Base-by-base conservation (phyloP, 2,113 vertebrate genomes). In the Scophthalmus maximus region DNA sequence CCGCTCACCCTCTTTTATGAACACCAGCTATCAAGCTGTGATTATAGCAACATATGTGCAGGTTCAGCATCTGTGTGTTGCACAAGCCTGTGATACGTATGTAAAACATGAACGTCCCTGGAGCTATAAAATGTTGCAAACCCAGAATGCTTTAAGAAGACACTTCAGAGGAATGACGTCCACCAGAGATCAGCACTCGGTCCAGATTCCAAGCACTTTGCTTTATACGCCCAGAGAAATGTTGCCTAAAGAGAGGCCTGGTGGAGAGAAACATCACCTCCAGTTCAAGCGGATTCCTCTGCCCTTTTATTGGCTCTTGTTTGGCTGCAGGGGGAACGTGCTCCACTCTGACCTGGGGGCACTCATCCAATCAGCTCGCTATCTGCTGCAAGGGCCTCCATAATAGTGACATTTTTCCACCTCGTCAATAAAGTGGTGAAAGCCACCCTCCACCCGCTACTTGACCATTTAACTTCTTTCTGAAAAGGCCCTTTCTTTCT, bases 321-420 rank as follows among this genome's bases (percentile, higher is more conserved):
- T 91, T 93, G 89, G 91, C 90, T 91, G 91, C 81, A 82, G 84
- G 82, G 89, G 88, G 86, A 92, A 92, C 83, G 88, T 75, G 84
- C 88, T 92, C 84, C 80, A 84, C 78, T 86, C 87, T 94, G 94
- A 94, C 93, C 94, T 73, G 71, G 87, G 90, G 93, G 88, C 93
- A 93, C 92, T 93, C 91, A 92, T 93, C 93, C 93, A 94, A 94
- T 94, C 93, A 94, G 92, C 90, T 94, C 88, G 65, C 90, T 94
- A 93, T 93, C 93, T 94, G 77, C 89, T 92, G 91, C 92, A 93
- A 94, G 91, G 86, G 91, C 91, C 86, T 93, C 89, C 83, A 93
- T 94, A 94, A 94, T 94, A 92, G 94, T 94, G 93, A 94, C 94
- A 94, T 93, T 94, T 94, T 94, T 92, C 92, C 91, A 94, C 93